Conservation (phyloP, 2,113 vertebrate species). For the Corythaixoides concolor region DNA sequence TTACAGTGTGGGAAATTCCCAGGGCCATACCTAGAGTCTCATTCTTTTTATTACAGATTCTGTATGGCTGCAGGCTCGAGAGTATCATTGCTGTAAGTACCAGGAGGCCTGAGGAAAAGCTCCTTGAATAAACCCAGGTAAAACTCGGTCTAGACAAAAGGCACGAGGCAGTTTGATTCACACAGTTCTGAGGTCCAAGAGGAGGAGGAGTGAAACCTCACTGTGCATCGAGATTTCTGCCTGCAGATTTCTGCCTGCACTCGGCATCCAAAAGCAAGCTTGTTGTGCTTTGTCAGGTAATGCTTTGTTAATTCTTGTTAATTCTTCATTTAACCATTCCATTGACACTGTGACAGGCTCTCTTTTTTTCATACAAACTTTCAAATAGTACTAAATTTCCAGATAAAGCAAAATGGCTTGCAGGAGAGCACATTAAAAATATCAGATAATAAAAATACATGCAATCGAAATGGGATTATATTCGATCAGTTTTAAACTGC, state of each 20-base stretch:
- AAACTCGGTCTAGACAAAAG: background rate
- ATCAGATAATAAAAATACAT: background rate
- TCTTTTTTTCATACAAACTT: background rate
- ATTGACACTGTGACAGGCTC: background rate
- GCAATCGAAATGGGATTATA: background rate
- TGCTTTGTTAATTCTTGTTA: background rate
- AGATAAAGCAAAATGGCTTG: background rate
- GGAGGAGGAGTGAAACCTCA: background rate
- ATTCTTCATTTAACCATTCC: background rate
- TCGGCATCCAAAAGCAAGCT: background rate
- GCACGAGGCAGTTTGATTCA: background rate
- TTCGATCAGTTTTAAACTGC: background rate
- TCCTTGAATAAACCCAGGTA: background rate
- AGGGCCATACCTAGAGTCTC: background rate
- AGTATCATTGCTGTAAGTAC: background rate
- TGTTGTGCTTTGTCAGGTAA: background rate
- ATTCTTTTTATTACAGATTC: slow-evolving; percentile 11
- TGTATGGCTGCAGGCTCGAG: slow-evolving; percentile 7
- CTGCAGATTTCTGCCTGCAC: background rate
- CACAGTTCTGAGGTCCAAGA: background rate
- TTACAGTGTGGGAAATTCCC: slow-evolving; percentile 18
- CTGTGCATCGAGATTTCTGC: background rate
- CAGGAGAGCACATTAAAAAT: background rate
- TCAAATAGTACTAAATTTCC: background rate
- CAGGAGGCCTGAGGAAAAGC: slow-evolving; percentile 18